Percentiles rank a stretch among this genome's conserved stretches.
Conservation (phyloP, 2,113 vertebrate genomes). For the Oreochromis tanganicae region DNA sequence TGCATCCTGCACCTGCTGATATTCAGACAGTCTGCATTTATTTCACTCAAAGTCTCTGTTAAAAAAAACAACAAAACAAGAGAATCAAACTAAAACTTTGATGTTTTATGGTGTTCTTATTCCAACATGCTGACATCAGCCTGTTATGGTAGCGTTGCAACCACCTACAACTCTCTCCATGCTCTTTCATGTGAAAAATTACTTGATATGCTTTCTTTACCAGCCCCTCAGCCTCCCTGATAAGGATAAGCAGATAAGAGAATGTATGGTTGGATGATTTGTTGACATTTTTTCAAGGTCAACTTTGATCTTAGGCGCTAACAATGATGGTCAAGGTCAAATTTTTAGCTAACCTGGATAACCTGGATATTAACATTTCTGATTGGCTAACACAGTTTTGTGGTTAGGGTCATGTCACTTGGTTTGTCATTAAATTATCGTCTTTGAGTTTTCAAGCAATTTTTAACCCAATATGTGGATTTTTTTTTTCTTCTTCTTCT, state of each 20-base stretch:
- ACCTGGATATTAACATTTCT: background rate
- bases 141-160: background rate
- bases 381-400: background rate
- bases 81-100: background rate
- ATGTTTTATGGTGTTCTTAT: background rate
- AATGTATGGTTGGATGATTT: background rate
- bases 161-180: background rate
- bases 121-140: background rate
- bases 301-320: background rate
- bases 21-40: background rate
- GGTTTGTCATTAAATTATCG: background rate
- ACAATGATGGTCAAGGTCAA: background rate
- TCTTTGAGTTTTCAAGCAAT: background rate
- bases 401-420: background rate
- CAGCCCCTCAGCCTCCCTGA: background rate
- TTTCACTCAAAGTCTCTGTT: background rate
- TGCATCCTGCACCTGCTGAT: background rate
- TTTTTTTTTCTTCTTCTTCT: background rate
- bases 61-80: background rate
- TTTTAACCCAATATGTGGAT: background rate
- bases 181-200: background rate
- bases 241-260: background rate
- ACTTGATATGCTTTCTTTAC: background rate
- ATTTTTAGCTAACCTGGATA: background rate
- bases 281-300: background rate